Evolutionary conservation across 2,888 invertebrate genomes (phyloP).

Genomic region (Marasmarcha lunaedactyla): DNA sequence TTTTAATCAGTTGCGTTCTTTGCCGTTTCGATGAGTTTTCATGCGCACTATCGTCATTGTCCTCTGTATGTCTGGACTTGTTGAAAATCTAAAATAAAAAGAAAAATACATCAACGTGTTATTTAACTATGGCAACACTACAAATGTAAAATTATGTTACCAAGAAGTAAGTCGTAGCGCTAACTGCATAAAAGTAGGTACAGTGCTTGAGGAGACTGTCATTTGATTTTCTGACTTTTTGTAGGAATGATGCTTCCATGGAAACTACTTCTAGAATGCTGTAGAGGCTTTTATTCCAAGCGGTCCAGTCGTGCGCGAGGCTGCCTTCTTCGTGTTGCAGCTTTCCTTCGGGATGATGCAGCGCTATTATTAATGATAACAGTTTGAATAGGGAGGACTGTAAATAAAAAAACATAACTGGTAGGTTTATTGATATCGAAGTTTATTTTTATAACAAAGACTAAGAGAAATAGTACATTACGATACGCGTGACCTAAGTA

Average conservation of each 20-base stretch:
- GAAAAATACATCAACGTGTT: no score
- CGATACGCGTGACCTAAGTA: no score
- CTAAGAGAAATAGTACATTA: no score
- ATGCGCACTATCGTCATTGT: slow-evolving; percentile 18
- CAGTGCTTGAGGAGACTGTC: neutral
- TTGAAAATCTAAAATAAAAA: slow-evolving; percentile 24
- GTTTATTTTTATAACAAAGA: no score
- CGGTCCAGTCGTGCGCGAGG: slow-evolving; percentile 39
- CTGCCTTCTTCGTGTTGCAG: slow-evolving; percentile 31
- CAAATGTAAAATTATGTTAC: no score
- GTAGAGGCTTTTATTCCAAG: slow-evolving; percentile 43
- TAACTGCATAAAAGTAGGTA: neutral
- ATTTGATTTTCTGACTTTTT: slow-evolving; percentile 18
- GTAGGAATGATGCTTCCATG: slow-evolving; percentile 36
- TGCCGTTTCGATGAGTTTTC: slow-evolving; percentile 34
- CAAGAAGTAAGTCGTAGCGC: neutral
- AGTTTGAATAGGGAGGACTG: slow-evolving; percentile 45
- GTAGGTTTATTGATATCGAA: no score
- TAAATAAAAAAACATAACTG: slow-evolving; percentile 16
- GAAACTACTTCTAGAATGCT: slow-evolving; percentile 47
- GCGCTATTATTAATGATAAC: slow-evolving; percentile 30
- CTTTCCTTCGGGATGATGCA: slow-evolving; percentile 50
- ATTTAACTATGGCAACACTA: no score
- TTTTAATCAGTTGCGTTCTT: slow-evolving; percentile 33
- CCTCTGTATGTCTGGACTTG: slow-evolving; percentile 14